phyloP scores from a whole-genome alignment of 2,888 invertebrate genomes.

The Sminthurides aquaticus region DNA sequence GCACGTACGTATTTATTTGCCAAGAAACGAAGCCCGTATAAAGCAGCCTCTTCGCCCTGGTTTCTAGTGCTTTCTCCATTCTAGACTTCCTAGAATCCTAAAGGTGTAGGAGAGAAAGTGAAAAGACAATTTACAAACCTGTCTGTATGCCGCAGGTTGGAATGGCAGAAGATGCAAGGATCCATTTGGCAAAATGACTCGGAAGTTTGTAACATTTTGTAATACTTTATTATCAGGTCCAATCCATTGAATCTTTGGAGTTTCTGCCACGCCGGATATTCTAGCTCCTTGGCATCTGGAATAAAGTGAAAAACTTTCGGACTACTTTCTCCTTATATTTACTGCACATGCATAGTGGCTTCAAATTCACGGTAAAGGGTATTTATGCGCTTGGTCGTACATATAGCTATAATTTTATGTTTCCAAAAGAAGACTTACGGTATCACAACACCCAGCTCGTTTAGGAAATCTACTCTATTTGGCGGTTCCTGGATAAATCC shows the following conservation, averaged over 20 bases:
- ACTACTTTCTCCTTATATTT: neutral
- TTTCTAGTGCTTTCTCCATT: no score
- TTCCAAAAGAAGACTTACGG: no score
- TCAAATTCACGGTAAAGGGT: neutral
- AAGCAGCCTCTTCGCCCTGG: no score
- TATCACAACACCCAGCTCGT: slow-evolving; percentile 39
- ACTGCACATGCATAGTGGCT: neutral
- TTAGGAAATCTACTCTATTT: slow-evolving; percentile 40
- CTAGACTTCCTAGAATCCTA: no score
- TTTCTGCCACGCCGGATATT: slow-evolving; percentile 27
- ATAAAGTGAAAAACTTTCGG: neutral
- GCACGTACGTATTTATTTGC: no score
- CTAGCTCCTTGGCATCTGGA: slow-evolving; percentile 35
- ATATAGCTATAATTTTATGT: no score
- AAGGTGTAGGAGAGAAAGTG: no score
- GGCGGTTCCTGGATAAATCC: slow-evolving; percentile 37
- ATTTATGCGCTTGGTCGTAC: neutral
- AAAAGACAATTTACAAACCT: slow-evolving; percentile 25
- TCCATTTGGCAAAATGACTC: slow-evolving; percentile 36
- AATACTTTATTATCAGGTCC: slow-evolving; percentile 39
- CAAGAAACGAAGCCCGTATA: no score
- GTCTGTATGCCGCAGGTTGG: slow-evolving; percentile 38
- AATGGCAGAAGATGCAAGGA: slow-evolving; percentile 36
- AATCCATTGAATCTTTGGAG: slow-evolving; percentile 36
- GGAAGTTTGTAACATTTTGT: slow-evolving; percentile 36